Base-by-base conservation (phyloP, 1,140 invertebrate genomes). In the Zaprionus vittiger region DNA sequence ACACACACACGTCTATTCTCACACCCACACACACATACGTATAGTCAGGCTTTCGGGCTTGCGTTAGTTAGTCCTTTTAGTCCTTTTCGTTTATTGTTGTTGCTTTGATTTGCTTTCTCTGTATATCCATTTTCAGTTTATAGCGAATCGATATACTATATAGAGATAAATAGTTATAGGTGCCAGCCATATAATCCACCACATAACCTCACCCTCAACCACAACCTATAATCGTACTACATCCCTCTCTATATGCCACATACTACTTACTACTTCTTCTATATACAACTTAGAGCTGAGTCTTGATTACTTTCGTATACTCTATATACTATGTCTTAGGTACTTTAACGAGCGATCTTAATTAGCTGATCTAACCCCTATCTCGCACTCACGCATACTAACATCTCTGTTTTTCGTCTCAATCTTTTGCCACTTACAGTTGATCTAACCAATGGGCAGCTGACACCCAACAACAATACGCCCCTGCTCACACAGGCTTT, bases 401-500 rank as follows among this genome's bases (percentile, higher is more conserved):
- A 84, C 75, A 52, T 79, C 57, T 44, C 37, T 28, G 67, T 37
- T 73, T 55, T 77, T 54, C 47, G 63, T 24, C 65, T 47, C 41
- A 47, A 79, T 89, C 81, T 87, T 90, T 84, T 89, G 75, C 68
- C 81, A 90, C 72, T 89, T 89, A 77, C 96, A 98, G 97, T 98
- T 95, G 97, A 98, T 94, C 95, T 98, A 94, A 97, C 96, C 94
- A 98, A 98, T 94, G 97, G 97, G 94, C 97, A 98, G 95, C 96
- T 97, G 93, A 98, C 97, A 93, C 97, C 97, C 92, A 98, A 97
- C 95, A 98, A 97, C 96, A 97, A 97, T 94, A 97, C 97, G 93
- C 97, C 97, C 93, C 95, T 98, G 93, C 96, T 98, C 94, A 98
- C 97, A 93, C 97, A 98, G 95, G 97, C 97, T 89, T 95, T 98